phyloP scores from a whole-genome alignment of 2,888 invertebrate genomes.

The Cosmia trapezina region DNA sequence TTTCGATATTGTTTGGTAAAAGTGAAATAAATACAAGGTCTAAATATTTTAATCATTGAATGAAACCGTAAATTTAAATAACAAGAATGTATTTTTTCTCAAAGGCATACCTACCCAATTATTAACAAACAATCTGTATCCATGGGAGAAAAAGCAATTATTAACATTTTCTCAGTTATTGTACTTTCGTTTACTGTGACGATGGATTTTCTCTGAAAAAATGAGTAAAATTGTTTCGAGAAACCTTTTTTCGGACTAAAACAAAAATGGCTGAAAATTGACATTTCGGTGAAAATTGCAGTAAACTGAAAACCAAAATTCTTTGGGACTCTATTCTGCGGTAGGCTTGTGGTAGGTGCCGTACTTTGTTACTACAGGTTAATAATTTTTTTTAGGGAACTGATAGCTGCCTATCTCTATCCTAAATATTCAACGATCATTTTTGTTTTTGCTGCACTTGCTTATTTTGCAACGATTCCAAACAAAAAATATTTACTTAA shows the following conservation, averaged over 20 bases:
- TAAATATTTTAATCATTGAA: neutral
- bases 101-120: neutral
- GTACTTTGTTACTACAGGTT: neutral
- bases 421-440: neutral
- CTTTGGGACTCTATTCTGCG: neutral
- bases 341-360: no score
- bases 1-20: neutral
- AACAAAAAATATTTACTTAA: neutral
- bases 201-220: constrained; percentile 2
- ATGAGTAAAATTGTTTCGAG: neutral
- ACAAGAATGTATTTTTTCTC: neutral
- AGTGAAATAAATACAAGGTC: neutral
- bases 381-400: neutral
- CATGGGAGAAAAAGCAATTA: neutral
- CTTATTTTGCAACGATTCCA: neutral
- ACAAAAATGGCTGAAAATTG: neutral
- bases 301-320: neutral
- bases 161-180: neutral
- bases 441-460: neutral
- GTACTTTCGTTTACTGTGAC: neutral
- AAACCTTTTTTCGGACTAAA: neutral
- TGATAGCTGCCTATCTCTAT: neutral
- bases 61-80: neutral
- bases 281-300: neutral
- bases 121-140: neutral